phyloP scores from a whole-genome alignment of 2,113 vertebrate species.

The Psammodynastes pulverulentus region DNA sequence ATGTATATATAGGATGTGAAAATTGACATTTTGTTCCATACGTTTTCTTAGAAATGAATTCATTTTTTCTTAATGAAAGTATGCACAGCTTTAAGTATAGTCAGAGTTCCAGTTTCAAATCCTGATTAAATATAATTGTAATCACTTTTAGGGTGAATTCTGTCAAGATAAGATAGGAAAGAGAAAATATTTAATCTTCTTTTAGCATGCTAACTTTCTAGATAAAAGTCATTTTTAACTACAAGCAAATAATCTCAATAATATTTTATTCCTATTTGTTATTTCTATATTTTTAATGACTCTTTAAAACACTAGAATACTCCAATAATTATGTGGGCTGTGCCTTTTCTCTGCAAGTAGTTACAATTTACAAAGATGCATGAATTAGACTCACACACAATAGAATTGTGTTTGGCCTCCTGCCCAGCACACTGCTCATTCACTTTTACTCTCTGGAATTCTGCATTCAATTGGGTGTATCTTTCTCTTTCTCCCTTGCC shows the following conservation, averaged over 20 bases:
- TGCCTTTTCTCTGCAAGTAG: background rate
- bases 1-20: background rate
- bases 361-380: too few species aligned
- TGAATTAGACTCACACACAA: background rate
- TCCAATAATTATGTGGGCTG: background rate
- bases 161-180: constrained; percentile 1
- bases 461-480: too few species aligned
- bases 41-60: background rate
- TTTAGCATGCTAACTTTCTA: constrained; percentile 19
- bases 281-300: background rate
- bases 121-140: background rate
- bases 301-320: background rate
- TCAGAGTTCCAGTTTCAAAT: background rate
- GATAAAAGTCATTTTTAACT: constrained; percentile 35
- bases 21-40: background rate
- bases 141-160: background rate
- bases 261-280: constrained; percentile 28
- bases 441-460: too few species aligned
- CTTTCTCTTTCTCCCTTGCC: too few species aligned
- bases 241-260: constrained; percentile 41
- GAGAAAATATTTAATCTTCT: background rate
- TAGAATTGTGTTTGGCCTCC: background rate
- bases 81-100: background rate
- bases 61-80: background rate
- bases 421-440: background rate